These are phyloP conservation scores for Agriopis leucophaearia DNA, from an alignment of 2,888 invertebrate genomes.

Conservation along the genomic window DNA sequence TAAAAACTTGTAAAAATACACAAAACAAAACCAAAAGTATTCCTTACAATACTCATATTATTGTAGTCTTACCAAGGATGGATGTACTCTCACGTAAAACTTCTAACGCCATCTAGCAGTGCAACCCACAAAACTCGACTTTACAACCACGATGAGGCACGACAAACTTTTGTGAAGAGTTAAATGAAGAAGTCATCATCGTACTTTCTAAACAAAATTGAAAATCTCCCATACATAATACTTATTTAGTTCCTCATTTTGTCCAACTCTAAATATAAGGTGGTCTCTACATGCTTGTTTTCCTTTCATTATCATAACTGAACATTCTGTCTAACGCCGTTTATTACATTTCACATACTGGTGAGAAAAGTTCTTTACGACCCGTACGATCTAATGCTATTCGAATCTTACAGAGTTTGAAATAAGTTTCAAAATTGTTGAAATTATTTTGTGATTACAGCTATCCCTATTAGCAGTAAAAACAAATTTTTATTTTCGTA, in stretches of 20 bases:
- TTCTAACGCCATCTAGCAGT: background rate
- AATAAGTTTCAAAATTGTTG: conserved; percentile 23
- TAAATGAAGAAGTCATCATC: background rate
- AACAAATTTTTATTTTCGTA: conserved; percentile 2
- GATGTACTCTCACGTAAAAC: too few relatives aligned
- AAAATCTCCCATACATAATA: background rate
- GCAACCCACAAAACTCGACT: background rate
- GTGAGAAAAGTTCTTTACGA: conserved; percentile 51
- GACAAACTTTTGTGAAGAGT: background rate
- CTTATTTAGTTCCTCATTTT: background rate
- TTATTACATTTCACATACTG: conserved; percentile 50
- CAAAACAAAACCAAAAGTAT: too few relatives aligned
- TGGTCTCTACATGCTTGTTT: conserved; percentile 37
- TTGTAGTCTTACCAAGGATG: too few relatives aligned
- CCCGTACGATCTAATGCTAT: background rate
- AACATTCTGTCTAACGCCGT: conserved; percentile 40
- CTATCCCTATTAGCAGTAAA: conserved; percentile 36
- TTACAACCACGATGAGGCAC: background rate
- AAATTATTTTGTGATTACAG: conserved; percentile 22
- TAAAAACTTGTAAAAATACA: too few relatives aligned
- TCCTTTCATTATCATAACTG: conserved; percentile 44
- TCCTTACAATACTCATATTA: background rate
- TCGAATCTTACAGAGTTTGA: background rate
- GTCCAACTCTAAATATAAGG: background rate
- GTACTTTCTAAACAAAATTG: background rate